Conservation (phyloP, 2,888 invertebrate genomes). For the Salticus scenicus region DNA sequence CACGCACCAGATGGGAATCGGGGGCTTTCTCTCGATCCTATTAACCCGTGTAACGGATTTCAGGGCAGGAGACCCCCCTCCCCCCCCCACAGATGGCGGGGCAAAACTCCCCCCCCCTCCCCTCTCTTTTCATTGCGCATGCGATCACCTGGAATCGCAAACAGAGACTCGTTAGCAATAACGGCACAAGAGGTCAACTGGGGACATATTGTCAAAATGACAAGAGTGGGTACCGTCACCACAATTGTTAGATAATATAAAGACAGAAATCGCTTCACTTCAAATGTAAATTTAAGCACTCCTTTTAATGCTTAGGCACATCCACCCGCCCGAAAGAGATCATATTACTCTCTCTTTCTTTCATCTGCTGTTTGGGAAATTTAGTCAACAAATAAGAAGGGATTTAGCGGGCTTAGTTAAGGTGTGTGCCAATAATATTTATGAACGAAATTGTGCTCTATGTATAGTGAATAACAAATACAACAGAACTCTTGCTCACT, state of each 20-base stretch:
- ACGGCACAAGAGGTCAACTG: constrained; percentile 35
- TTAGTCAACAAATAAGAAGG: background rate
- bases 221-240: constrained; percentile 27
- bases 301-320: background rate
- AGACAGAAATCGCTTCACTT: background rate
- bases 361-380: background rate
- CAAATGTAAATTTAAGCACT: background rate
- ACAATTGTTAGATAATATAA: too few species aligned
- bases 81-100: constrained; percentile 36
- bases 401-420: too few species aligned
- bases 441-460: too few species aligned
- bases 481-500: too few species aligned
- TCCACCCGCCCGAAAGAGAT: background rate
- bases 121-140: constrained; percentile 18
- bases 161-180: constrained; percentile 52
- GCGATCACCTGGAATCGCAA: constrained; percentile 45
- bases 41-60: constrained; percentile 65
- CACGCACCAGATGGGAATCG: constrained; percentile 42
- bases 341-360: background rate
- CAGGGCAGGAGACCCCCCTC: constrained; percentile 32
- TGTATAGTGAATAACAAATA: too few species aligned
- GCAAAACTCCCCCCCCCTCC: too few species aligned
- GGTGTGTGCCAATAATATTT: too few species aligned
- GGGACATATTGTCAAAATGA: constrained; percentile 15
- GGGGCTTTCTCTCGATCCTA: constrained; percentile 32